phyloP scores from a whole-genome alignment of 2,888 invertebrate species.

The Drosophila siamana region DNA sequence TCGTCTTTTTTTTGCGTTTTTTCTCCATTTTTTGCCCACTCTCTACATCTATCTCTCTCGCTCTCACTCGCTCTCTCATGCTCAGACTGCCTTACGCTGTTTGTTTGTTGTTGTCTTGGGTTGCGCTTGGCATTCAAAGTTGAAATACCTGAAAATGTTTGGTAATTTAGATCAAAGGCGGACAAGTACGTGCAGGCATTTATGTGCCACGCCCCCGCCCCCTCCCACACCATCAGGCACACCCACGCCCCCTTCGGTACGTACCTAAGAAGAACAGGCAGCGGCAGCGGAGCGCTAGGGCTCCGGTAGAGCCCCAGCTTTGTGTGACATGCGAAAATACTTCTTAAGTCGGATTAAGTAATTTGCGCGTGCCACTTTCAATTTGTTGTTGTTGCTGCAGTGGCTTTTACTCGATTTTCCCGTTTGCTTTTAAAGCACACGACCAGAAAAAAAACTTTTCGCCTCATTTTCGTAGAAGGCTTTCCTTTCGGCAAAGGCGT shows the following conservation, averaged over 20 bases:
- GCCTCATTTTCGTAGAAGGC: neutral
- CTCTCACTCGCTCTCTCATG: neutral
- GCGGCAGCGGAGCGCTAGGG: neutral
- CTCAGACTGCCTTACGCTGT: slow-evolving; percentile 3
- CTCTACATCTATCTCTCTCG: neutral
- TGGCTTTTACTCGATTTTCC: slow-evolving; percentile 14
- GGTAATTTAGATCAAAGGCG: slow-evolving; percentile 78
- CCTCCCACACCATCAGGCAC: neutral
- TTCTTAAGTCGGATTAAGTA: slow-evolving; percentile 76
- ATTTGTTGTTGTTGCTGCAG: slow-evolving; percentile 50
- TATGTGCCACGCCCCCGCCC: slow-evolving; percentile 18
- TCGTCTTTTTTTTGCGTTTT: slow-evolving; percentile 26
- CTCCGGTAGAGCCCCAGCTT: slow-evolving; percentile 21
- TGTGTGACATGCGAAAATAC: slow-evolving; percentile 61
- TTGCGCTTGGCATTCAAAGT: slow-evolving; percentile 69
- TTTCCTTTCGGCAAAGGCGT: slow-evolving; percentile 12
- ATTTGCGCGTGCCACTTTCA: slow-evolving; percentile 74
- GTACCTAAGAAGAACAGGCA: neutral
- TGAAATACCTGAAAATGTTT: slow-evolving; percentile 78
- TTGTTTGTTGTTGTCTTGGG: slow-evolving; percentile 49
- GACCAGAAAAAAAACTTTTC: neutral
- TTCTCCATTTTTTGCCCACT: neutral
- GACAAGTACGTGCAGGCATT: slow-evolving; percentile 67
- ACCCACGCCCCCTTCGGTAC: neutral
- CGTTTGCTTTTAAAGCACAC: slow-evolving; percentile 18